Percentiles rank a stretch among this genome's conserved stretches.
Evolutionary conservation across 2,113 vertebrate genomes (phyloP).

Genomic region (Antechinus stuartii): DNA sequence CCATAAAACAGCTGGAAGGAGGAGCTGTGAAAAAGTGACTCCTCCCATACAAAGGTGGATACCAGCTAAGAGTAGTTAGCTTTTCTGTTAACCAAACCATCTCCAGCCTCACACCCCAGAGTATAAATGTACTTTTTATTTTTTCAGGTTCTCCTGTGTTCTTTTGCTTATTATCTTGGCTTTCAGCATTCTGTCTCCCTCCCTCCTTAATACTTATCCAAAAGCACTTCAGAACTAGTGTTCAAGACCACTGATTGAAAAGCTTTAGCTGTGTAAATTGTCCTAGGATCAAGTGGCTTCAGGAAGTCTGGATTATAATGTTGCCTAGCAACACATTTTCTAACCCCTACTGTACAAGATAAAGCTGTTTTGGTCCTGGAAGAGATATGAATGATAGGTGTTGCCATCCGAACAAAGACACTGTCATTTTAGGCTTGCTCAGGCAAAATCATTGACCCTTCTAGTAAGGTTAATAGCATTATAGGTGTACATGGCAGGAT

Average conservation of each 20-base stretch:
- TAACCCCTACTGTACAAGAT: not conserved
- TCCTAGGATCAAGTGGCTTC: not conserved
- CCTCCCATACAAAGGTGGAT: not conserved
- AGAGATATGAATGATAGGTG: not conserved
- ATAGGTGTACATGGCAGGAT: not conserved
- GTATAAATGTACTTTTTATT: not conserved
- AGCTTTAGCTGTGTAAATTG: constrained; percentile 1
- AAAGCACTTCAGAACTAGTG: not conserved
- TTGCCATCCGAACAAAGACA: not conserved
- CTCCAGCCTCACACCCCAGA: not conserved
- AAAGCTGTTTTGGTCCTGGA: not conserved
- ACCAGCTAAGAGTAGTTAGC: not conserved
- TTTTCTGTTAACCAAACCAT: not conserved
- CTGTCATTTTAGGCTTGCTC: not conserved
- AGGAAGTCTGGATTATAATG: not conserved
- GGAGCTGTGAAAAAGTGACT: not conserved
- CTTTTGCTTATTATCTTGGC: not conserved
- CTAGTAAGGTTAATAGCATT: not conserved
- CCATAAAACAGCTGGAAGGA: not conserved
- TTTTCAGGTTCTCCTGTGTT: not conserved
- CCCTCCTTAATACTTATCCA: not conserved
- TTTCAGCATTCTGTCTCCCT: not conserved
- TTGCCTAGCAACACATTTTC: not conserved
- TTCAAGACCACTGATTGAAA: not conserved
- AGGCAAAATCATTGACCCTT: not conserved